Conservation (phyloP, 2,797 vertebrate genomes). For the Halcyon leucocephala region DNA sequence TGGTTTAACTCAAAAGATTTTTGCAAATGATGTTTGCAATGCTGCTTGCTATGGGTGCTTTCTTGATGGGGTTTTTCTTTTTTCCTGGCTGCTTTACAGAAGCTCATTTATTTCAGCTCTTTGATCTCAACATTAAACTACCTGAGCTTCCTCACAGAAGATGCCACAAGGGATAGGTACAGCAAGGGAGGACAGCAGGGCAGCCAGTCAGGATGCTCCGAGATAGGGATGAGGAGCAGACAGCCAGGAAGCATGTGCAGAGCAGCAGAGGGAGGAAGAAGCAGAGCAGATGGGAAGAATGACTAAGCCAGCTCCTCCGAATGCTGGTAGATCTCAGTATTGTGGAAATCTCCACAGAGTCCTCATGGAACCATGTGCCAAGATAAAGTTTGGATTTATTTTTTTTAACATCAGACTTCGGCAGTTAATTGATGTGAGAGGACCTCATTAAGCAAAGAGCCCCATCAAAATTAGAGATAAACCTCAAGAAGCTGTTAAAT, state of each 20-base stretch:
- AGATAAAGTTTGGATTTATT: slow-evolving; percentile 3
- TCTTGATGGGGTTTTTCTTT: not conserved
- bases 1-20: not conserved
- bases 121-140: slow-evolving; percentile 37
- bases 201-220: slow-evolving; percentile 1
- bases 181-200: not conserved
- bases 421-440: slow-evolving; percentile 33
- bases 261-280: slow-evolving; percentile 31
- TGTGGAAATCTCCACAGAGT: slow-evolving; percentile 52
- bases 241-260: slow-evolving; percentile 40
- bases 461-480: slow-evolving; percentile 35
- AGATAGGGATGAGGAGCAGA: slow-evolving; percentile 14
- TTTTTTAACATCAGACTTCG: not conserved
- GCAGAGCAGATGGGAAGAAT: slow-evolving; percentile 68
- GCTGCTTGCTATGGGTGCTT: not conserved
- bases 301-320: slow-evolving; percentile 59
- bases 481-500: slow-evolving; percentile 23
- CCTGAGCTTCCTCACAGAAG: not conserved
- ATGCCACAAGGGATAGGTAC: not conserved
- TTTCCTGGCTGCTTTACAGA: not conserved
- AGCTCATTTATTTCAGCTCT: slow-evolving; percentile 2
- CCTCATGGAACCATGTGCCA: not conserved
- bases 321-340: slow-evolving; percentile 19
- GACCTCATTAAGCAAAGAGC: slow-evolving; percentile 43
- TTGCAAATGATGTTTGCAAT: not conserved